A percentile compares a stretch with the other conserved stretches of the same genome.
These are phyloP conservation scores for Hormiphora californensis DNA, from an alignment of 37 sponge, comb jelly and placozoan genomes.

Conservation along the genomic window DNA sequence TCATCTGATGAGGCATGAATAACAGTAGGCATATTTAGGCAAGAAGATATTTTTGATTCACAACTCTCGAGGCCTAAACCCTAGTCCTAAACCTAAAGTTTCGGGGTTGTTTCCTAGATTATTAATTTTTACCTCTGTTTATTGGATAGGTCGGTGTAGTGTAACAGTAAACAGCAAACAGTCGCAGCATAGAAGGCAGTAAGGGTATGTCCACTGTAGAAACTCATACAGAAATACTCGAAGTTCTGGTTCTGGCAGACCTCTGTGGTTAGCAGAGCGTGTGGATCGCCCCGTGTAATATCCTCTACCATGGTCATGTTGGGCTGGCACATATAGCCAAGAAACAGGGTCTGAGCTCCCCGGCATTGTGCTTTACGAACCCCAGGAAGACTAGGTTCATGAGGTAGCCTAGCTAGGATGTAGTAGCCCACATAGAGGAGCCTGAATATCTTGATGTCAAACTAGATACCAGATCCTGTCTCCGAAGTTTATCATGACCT, in stretches of 20 bases:
- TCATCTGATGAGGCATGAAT: too few species aligned
- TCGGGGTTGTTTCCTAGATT: background rate
- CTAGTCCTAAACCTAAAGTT: background rate
- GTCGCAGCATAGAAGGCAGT: background rate
- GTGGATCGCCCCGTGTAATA: background rate
- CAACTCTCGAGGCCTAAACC: background rate
- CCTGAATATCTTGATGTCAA: background rate
- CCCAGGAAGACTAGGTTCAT: constrained; percentile 17
- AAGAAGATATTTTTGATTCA: background rate
- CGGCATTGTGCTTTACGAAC: constrained; percentile 10
- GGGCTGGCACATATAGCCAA: constrained; percentile 9
- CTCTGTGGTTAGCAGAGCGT: background rate
- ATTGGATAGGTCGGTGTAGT: background rate
- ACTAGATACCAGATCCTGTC: background rate
- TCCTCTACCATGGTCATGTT: background rate
- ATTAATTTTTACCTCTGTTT: background rate
- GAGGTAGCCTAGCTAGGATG: constrained; percentile 8
- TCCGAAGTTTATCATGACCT: background rate
- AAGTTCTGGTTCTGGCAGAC: background rate
- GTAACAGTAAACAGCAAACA: background rate
- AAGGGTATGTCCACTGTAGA: constrained; percentile 2
- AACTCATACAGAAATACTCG: background rate
- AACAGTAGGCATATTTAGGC: background rate
- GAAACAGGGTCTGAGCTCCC: constrained; percentile 24
- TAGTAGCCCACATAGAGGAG: background rate